Evolutionary conservation across 2,797 vertebrate species (phyloP).

Genomic region (Siniperca scherzeri): DNA sequence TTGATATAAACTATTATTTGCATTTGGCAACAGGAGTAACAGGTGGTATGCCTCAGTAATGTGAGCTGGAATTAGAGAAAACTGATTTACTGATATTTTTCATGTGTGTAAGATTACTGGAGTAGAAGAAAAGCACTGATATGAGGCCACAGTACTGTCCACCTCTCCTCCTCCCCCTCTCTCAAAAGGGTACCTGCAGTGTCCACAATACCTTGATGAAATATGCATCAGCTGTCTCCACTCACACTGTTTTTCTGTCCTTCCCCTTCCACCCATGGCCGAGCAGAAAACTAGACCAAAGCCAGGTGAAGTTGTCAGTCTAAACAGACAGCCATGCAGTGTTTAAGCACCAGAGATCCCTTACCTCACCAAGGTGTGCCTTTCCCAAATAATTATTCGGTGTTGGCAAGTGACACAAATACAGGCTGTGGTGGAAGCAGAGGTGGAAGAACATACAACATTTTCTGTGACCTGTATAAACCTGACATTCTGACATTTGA

Average conservation of each 20-base stretch:
- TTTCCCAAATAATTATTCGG: conserved; percentile 51
- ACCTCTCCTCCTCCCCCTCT: conserved; percentile 11
- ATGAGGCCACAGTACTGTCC: conserved; percentile 11
- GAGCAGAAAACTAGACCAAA: conserved; percentile 71
- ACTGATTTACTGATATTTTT: background rate
- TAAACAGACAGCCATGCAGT: conserved; percentile 34
- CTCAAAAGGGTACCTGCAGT: conserved; percentile 43
- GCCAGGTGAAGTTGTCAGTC: conserved; percentile 65
- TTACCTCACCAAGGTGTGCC: conserved; percentile 35
- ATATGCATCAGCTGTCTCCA: conserved; percentile 71
- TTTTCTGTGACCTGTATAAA: conserved; percentile 19
- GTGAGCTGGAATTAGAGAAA: conserved; percentile 15
- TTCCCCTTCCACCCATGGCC: conserved; percentile 61
- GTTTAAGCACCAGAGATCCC: conserved; percentile 35
- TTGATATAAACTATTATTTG: conserved; percentile 30
- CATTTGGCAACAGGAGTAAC: background rate
- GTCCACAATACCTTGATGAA: conserved; percentile 71
- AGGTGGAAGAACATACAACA: conserved; percentile 24
- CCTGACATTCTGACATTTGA: conserved; percentile 3
- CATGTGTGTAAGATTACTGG: background rate
- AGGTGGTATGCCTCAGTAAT: background rate
- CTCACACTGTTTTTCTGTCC: conserved; percentile 49
- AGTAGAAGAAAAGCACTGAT: conserved; percentile 1
- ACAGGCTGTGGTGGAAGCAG: conserved; percentile 29
- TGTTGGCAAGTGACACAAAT: conserved; percentile 33